phyloP scores from a whole-genome alignment of 2,797 vertebrate species.

The Muraenolepis orangiensis region DNA sequence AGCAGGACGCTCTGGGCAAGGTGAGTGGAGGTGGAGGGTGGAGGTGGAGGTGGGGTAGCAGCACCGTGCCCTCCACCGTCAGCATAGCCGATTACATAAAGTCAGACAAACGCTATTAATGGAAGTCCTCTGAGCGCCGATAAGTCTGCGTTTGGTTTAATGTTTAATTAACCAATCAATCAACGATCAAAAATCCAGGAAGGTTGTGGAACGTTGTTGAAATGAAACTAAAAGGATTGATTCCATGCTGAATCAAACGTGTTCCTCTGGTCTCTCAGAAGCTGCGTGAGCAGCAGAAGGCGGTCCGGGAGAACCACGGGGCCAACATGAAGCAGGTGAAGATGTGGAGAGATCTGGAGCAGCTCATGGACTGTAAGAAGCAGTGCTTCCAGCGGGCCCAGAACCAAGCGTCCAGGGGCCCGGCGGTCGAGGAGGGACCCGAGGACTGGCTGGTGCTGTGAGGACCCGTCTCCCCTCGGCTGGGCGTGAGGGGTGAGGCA shows the following conservation, averaged over 20 bases:
- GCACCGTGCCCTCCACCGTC: neutral
- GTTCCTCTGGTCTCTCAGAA: constrained; percentile 69
- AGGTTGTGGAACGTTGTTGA: neutral
- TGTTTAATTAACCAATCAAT: neutral
- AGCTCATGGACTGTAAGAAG: constrained; percentile 89
- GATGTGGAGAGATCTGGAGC: constrained; percentile 93
- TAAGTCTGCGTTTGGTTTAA: neutral
- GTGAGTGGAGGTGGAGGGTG: constrained; percentile 67
- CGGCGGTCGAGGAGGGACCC: constrained; percentile 91
- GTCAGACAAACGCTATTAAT: neutral
- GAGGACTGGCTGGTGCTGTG: constrained; percentile 89
- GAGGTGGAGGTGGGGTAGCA: neutral
- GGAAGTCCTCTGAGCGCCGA: neutral
- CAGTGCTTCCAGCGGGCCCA: constrained; percentile 89
- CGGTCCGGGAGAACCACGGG: constrained; percentile 85
- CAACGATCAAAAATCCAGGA: neutral
- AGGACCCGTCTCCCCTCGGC: constrained; percentile 34
- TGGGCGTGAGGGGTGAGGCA: too few relatives aligned
- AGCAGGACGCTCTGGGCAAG: constrained; percentile 97
- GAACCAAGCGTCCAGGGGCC: constrained; percentile 81
- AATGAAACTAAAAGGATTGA: neutral
- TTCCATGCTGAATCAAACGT: neutral
- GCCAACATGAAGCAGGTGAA: constrained; percentile 94
- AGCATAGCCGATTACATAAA: neutral
- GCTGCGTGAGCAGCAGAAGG: constrained; percentile 91